A percentile compares a stretch with the other conserved stretches of the same genome.
phyloP scores from a whole-genome alignment of 2,797 vertebrate species.

The Fundulus diaphanus region DNA sequence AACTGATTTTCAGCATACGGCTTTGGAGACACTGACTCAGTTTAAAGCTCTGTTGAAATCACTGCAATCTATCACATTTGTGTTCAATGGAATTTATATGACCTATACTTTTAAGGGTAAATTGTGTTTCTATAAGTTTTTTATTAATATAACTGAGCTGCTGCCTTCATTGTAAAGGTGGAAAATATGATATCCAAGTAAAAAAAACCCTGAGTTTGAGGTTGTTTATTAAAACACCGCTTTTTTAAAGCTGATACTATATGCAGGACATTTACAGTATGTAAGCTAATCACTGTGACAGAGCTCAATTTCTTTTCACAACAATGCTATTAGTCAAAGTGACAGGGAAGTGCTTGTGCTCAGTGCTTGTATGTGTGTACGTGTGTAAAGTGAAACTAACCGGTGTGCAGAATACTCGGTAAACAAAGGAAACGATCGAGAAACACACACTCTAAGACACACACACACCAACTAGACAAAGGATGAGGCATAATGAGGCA shows the following conservation, averaged over 20 bases:
- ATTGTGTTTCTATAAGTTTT: too few relatives aligned
- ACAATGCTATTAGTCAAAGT: neutral
- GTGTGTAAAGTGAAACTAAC: neutral
- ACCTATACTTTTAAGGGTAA: too few relatives aligned
- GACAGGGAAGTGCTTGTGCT: neutral
- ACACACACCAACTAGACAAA: slow-evolving; percentile 35
- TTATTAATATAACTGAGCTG: too few relatives aligned
- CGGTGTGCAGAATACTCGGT: neutral
- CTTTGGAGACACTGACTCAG: too few relatives aligned
- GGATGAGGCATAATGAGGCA: slow-evolving; percentile 32
- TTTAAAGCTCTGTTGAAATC: too few relatives aligned
- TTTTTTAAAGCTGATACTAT: neutral
- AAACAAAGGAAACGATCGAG: slow-evolving; percentile 5
- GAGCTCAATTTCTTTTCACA: neutral
- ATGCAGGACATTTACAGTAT: neutral
- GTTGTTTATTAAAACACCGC: neutral
- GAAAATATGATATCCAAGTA: neutral
- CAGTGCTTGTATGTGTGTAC: neutral
- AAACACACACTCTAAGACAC: slow-evolving; percentile 4
- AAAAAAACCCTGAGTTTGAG: neutral
- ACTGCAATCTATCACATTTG: too few relatives aligned
- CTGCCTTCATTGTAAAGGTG: too few relatives aligned
- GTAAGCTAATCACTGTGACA: neutral
- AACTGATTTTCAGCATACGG: too few relatives aligned
- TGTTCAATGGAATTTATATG: too few relatives aligned